Percentiles rank a stretch among this genome's conserved stretches.
phyloP scores from a whole-genome alignment of 2,888 invertebrate species.

The Thymelicus sylvestris region DNA sequence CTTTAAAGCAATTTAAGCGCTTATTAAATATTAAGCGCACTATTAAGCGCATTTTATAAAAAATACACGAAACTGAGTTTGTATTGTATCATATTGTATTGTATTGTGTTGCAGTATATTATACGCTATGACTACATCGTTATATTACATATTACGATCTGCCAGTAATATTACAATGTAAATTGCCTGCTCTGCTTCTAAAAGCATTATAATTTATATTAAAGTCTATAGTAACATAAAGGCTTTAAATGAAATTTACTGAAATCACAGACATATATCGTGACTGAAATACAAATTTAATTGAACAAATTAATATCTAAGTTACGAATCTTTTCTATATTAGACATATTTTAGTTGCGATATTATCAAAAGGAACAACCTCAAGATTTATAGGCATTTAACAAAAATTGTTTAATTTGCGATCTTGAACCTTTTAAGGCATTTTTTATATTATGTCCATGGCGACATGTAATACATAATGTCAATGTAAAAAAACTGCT shows the following conservation, averaged over 20 bases:
- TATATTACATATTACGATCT: slow-evolving; percentile 13
- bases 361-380: not conserved
- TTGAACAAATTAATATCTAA: too few species aligned
- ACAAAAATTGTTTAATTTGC: not conserved
- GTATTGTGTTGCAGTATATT: slow-evolving; percentile 9
- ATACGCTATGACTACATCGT: slow-evolving; percentile 5
- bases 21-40: too few species aligned
- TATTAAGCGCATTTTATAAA: too few species aligned
- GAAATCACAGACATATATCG: too few species aligned
- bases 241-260: not conserved
- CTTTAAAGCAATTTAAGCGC: not conserved
- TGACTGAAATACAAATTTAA: not conserved
- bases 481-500: not conserved
- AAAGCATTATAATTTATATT: slow-evolving; percentile 2
- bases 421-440: not conserved
- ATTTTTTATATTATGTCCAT: not conserved
- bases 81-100: not conserved
- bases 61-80: not conserved
- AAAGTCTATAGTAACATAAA: not conserved
- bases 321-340: too few species aligned
- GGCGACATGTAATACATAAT: not conserved
- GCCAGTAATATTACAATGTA: slow-evolving; percentile 8
- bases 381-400: not conserved
- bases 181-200: not conserved
- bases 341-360: too few species aligned